Conservation (phyloP, 2,888 invertebrate species). For the Gymnoscelis rufifasciata region DNA sequence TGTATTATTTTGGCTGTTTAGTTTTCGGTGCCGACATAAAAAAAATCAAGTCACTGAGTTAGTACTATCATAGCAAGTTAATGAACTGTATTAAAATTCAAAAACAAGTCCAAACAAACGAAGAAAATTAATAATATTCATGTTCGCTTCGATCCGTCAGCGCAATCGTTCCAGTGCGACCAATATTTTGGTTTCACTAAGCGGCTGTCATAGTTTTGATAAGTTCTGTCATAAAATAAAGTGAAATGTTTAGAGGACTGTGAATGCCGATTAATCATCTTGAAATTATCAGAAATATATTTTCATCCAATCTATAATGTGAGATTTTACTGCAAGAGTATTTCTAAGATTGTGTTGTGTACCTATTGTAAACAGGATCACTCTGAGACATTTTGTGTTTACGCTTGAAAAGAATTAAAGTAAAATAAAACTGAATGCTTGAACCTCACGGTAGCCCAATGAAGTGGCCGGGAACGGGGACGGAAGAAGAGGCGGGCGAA, state of each 20-base stretch:
- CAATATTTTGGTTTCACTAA: slow-evolving; percentile 73
- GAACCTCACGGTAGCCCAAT: slow-evolving; percentile 82
- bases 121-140: slow-evolving; percentile 51
- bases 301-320: slow-evolving; percentile 54
- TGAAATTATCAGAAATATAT: slow-evolving; percentile 37
- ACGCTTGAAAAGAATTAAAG: slow-evolving; percentile 54
- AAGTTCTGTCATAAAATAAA: slow-evolving; percentile 61
- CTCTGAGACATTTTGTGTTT: slow-evolving; percentile 58
- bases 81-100: slow-evolving; percentile 46
- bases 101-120: slow-evolving; percentile 34
- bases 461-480: slow-evolving; percentile 87
- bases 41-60: slow-evolving; percentile 55
- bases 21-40: slow-evolving; percentile 81
- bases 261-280: slow-evolving; percentile 49
- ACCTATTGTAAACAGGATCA: slow-evolving; percentile 40
- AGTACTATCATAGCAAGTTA: slow-evolving; percentile 64
- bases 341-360: slow-evolving; percentile 41
- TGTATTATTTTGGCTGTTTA: slow-evolving; percentile 80
- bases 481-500: slow-evolving; percentile 81
- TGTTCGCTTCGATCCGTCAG: slow-evolving; percentile 80
- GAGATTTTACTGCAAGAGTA: slow-evolving; percentile 46
- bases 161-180: slow-evolving; percentile 76
- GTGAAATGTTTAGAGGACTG: slow-evolving; percentile 57
- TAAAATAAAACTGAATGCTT: slow-evolving; percentile 76
- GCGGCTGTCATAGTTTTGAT: slow-evolving; percentile 74